Conservation (phyloP, 2,797 vertebrate genomes). For the Sebastes melanostomus region DNA sequence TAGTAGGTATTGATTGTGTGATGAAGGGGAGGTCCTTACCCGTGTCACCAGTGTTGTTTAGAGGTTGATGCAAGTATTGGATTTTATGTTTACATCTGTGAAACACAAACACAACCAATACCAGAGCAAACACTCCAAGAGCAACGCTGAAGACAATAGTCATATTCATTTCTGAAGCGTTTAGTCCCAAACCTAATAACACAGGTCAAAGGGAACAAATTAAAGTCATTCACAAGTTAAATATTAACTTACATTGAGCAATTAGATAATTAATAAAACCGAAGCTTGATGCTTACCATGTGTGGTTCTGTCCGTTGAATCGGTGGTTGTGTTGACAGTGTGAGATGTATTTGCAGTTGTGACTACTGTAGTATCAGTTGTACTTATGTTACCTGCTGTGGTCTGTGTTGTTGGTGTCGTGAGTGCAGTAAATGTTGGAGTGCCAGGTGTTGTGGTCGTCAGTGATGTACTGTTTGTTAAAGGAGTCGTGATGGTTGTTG, state of each 20-base stretch:
- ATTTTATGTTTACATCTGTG: conserved; percentile 73
- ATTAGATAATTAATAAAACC: background rate
- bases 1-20: background rate
- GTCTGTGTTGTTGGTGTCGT: conserved; percentile 30
- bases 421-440: background rate
- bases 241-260: background rate
- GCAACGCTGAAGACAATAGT: conserved; percentile 78
- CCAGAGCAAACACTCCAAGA: conserved; percentile 70
- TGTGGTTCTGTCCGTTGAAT: conserved; percentile 16
- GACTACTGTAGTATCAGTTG: conserved; percentile 10
- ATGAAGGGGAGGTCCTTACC: conserved; percentile 60
- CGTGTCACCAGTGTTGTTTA: conserved; percentile 71
- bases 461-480: conserved; percentile 9
- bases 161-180: conserved; percentile 73
- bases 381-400: conserved; percentile 29
- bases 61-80: conserved; percentile 82
- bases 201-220: background rate
- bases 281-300: conserved; percentile 40
- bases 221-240: background rate
- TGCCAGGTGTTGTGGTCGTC: conserved; percentile 4
- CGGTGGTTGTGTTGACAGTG: conserved; percentile 14
- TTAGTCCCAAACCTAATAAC: conserved; percentile 51
- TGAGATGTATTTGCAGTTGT: conserved; percentile 29
- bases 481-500: conserved; percentile 28
- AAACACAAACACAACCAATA: conserved; percentile 59